Evolutionary conservation across 2,797 vertebrate genomes (phyloP).

Genomic region (Channa striata): DNA sequence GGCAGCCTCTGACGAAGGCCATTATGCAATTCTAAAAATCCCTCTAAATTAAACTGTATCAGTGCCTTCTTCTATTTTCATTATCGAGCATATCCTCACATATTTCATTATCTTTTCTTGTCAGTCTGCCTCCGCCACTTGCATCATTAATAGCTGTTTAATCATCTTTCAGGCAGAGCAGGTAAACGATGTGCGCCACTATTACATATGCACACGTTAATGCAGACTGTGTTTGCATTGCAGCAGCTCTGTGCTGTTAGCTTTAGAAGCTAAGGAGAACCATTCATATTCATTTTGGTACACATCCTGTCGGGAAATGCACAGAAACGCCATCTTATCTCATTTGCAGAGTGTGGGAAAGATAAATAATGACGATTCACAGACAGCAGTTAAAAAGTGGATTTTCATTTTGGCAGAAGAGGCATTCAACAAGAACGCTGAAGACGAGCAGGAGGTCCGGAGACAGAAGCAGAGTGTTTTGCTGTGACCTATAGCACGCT

Average conservation of each 20-base stretch:
- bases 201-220: conserved; percentile 47
- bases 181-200: conserved; percentile 31
- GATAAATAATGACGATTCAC: conserved; percentile 51
- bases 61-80: conserved; percentile 3
- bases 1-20: conserved; percentile 21
- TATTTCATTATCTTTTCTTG: conserved; percentile 33
- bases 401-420: conserved; percentile 25
- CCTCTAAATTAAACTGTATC: conserved; percentile 31
- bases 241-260: conserved; percentile 10
- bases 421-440: conserved; percentile 5
- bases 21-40: conserved; percentile 47
- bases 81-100: background rate
- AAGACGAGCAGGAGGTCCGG: conserved; percentile 7
- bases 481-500: conserved; percentile 68
- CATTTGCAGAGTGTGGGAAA: conserved; percentile 54
- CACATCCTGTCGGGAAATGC: conserved; percentile 21
- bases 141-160: conserved; percentile 42
- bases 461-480: conserved; percentile 26
- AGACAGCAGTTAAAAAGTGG: conserved; percentile 2
- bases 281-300: conserved; percentile 52
- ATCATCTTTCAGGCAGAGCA: conserved; percentile 37
- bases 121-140: conserved; percentile 36
- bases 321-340: conserved; percentile 46
- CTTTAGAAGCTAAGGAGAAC: conserved; percentile 31
- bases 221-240: conserved; percentile 36